Evolutionary conservation across 2,797 vertebrate species (phyloP).

Genomic region (Decapterus maruadsi): DNA sequence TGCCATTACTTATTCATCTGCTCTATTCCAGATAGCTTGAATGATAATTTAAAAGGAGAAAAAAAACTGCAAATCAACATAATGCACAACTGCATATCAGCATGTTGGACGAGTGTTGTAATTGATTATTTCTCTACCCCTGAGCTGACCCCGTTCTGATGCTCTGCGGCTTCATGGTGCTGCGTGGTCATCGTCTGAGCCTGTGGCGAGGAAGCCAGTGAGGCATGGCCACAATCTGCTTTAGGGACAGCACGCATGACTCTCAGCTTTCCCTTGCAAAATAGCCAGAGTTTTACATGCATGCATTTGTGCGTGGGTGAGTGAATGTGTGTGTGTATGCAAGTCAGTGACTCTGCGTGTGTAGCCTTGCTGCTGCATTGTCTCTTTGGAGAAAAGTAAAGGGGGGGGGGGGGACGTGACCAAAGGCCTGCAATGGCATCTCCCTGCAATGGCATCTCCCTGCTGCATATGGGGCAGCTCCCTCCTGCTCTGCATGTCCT

Average conservation of each 20-base stretch:
- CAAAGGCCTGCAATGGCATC: constrained; percentile 20
- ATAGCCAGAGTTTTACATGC: constrained; percentile 50
- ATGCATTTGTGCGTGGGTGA: constrained; percentile 21
- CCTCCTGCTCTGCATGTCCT: constrained; percentile 33
- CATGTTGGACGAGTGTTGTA: constrained; percentile 29
- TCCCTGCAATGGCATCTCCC: constrained; percentile 27
- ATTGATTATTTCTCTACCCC: constrained; percentile 43
- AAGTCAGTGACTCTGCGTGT: neutral
- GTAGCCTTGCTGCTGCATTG: constrained; percentile 55
- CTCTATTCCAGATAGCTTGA: constrained; percentile 3
- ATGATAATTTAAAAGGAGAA: neutral
- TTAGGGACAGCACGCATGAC: constrained; percentile 51
- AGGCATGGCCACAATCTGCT: constrained; percentile 64
- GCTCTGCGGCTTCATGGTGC: constrained; percentile 39
- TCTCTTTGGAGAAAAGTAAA: constrained; percentile 31
- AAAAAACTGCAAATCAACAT: neutral
- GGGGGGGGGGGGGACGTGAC: constrained; percentile 11
- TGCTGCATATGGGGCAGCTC: constrained; percentile 47
- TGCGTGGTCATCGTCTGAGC: constrained; percentile 60
- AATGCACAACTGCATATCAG: neutral
- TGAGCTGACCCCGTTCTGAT: constrained; percentile 32
- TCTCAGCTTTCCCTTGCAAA: constrained; percentile 77
- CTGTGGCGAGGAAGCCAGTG: constrained; percentile 46
- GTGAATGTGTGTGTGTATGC: constrained; percentile 9
- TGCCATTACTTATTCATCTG: constrained; percentile 9